Conservation (phyloP, 2,797 vertebrate species). For the Fratercula arctica region DNA sequence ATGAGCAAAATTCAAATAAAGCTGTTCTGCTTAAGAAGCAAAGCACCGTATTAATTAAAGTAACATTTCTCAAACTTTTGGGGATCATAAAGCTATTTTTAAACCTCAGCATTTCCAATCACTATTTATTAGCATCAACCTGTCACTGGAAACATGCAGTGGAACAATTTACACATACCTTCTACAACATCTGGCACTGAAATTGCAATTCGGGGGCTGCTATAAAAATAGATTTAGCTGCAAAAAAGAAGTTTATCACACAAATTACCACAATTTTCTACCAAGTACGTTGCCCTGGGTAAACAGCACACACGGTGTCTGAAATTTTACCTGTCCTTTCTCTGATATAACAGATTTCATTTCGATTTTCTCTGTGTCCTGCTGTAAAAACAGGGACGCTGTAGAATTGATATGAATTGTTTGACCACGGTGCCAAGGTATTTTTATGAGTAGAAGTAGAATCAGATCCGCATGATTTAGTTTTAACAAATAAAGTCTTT, state of each 20-base stretch:
- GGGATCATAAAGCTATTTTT: background rate
- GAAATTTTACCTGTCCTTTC: background rate
- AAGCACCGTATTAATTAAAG: background rate
- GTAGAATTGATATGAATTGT: background rate
- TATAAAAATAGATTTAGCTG: background rate
- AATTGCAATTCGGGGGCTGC: rapidly evolving
- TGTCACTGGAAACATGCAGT: background rate
- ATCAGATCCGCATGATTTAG: background rate
- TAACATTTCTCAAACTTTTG: background rate
- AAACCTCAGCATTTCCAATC: background rate
- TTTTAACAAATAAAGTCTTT: background rate
- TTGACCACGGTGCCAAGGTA: background rate
- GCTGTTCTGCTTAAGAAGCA: background rate
- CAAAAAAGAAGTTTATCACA: background rate
- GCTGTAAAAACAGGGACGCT: background rate
- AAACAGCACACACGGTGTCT: rapidly evolving
- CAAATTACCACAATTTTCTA: background rate
- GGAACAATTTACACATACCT: background rate
- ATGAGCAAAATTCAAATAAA: slow-evolving; percentile 27
- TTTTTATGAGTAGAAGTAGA: background rate
- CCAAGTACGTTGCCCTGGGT: background rate
- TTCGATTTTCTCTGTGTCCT: background rate
- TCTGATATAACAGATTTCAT: background rate
- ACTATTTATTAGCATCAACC: background rate
- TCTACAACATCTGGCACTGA: background rate